A percentile compares a stretch with the other conserved stretches of the same genome.
Evolutionary conservation across 2,888 invertebrate species (phyloP).

Genomic region (Himalopsyche tibetana): DNA sequence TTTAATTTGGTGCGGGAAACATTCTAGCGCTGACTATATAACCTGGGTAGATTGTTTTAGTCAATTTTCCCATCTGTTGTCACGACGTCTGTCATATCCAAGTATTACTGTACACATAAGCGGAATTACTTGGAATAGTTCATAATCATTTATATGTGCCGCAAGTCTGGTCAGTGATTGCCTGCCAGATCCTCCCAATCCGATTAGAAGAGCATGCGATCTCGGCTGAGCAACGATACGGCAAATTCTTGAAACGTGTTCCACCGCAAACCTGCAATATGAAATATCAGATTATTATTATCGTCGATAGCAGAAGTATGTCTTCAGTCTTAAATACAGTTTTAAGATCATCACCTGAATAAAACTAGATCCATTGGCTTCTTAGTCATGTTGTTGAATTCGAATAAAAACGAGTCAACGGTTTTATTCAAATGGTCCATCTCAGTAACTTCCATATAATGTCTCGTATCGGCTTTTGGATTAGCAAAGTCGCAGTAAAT

Average conservation of each 20-base stretch:
- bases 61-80: too few relatives aligned
- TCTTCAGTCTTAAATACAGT: too few relatives aligned
- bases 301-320: too few relatives aligned
- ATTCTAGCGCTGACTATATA: too few relatives aligned
- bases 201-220: conserved; percentile 92
- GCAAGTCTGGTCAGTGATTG: conserved; percentile 93
- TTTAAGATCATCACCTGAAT: conserved; percentile 79
- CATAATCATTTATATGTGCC: conserved; percentile 96
- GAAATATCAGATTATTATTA: not conserved
- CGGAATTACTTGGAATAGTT: conserved; percentile 81
- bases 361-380: conserved; percentile 97
- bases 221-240: conserved; percentile 94
- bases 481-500: conserved; percentile 97
- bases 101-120: not conserved
- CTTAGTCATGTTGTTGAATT: conserved; percentile 96
- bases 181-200: conserved; percentile 95
- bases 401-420: conserved; percentile 91
- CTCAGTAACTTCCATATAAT: conserved; percentile 92
- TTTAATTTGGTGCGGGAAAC: too few relatives aligned
- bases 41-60: too few relatives aligned
- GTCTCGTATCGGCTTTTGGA: conserved; percentile 91
- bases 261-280: conserved; percentile 88
- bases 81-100: too few relatives aligned
- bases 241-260: conserved; percentile 93
- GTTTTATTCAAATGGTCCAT: conserved; percentile 87